These are phyloP conservation scores for Spisula subtruncata DNA, from an alignment of 2,888 invertebrate species.

Conservation along the genomic window DNA sequence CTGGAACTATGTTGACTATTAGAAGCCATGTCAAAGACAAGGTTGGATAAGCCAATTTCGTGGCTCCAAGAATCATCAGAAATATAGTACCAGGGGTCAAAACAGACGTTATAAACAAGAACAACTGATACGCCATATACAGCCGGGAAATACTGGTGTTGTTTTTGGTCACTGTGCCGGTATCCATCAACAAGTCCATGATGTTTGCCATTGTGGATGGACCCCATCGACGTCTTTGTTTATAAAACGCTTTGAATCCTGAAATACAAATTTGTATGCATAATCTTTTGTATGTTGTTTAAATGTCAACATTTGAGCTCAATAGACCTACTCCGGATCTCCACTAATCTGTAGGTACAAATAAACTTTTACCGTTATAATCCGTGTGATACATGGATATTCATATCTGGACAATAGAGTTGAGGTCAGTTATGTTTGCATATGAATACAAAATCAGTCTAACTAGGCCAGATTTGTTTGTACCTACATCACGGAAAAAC, in stretches of 20 bases:
- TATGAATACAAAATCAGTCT: too few species aligned
- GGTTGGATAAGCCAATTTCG: slow-evolving; percentile 88
- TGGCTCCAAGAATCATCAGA: slow-evolving; percentile 91
- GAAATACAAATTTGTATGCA: neutral
- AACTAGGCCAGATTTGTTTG: too few species aligned
- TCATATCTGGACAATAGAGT: too few species aligned
- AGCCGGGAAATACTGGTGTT: slow-evolving; percentile 96
- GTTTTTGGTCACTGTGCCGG: slow-evolving; percentile 91
- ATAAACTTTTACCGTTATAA: too few species aligned
- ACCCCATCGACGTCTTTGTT: slow-evolving; percentile 99
- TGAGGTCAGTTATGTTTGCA: too few species aligned
- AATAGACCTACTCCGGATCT: too few species aligned
- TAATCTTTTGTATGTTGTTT: too few species aligned
- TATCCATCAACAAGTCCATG: too few species aligned
- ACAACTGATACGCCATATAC: slow-evolving; percentile 72
- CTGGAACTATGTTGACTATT: slow-evolving; percentile 89
- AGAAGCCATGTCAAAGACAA: slow-evolving; percentile 76
- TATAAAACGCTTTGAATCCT: slow-evolving; percentile 92
- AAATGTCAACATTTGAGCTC: too few species aligned
- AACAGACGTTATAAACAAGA: slow-evolving; percentile 92
- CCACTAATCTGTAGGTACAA: too few species aligned
- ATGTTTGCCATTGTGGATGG: slow-evolving; percentile 96
- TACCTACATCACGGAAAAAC: too few species aligned
- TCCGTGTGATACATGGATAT: too few species aligned
- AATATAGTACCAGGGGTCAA: slow-evolving; percentile 94